Evolutionary conservation across 2,113 vertebrate genomes (phyloP).

Genomic region (Oenanthe oenanthe): DNA sequence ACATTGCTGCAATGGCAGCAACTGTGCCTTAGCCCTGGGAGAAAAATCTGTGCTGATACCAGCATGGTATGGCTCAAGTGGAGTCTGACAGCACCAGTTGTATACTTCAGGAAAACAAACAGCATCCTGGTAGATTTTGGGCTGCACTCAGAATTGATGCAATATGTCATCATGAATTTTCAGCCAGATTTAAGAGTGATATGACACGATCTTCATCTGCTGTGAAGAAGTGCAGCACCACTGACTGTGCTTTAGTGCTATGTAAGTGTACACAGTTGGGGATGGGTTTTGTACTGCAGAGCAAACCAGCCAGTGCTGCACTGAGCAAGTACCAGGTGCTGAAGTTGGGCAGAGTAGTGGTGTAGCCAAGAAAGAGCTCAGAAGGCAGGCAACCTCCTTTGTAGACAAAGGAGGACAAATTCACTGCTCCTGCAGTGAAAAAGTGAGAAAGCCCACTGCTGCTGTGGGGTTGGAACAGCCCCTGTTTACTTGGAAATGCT

Average conservation of each 20-base stretch:
- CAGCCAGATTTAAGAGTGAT: slow-evolving; percentile 13
- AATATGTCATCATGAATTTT: slow-evolving; percentile 24
- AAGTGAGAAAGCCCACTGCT: not conserved
- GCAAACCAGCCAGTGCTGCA: not conserved
- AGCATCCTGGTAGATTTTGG: not conserved
- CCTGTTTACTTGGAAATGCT: not conserved
- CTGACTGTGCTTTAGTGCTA: not conserved
- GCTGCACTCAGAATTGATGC: not conserved
- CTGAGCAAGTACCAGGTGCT: not conserved
- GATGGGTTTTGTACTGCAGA: not conserved
- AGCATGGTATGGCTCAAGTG: not conserved
- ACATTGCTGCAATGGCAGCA: not conserved
- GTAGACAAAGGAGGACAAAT: not conserved
- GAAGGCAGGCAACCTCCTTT: not conserved
- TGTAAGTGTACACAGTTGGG: accelerated
- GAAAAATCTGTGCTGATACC: not conserved
- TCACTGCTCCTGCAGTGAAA: not conserved
- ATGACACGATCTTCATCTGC: not conserved
- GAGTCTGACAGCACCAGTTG: not conserved
- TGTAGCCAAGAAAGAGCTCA: not conserved
- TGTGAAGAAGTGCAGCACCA: not conserved
- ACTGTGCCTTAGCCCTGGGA: not conserved
- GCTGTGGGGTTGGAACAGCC: not conserved
- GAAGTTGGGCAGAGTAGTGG: not conserved
- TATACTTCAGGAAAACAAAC: slow-evolving; percentile 21